Evolutionary conservation across 2,888 invertebrate species (phyloP).

Genomic region (Drosophila robusta): DNA sequence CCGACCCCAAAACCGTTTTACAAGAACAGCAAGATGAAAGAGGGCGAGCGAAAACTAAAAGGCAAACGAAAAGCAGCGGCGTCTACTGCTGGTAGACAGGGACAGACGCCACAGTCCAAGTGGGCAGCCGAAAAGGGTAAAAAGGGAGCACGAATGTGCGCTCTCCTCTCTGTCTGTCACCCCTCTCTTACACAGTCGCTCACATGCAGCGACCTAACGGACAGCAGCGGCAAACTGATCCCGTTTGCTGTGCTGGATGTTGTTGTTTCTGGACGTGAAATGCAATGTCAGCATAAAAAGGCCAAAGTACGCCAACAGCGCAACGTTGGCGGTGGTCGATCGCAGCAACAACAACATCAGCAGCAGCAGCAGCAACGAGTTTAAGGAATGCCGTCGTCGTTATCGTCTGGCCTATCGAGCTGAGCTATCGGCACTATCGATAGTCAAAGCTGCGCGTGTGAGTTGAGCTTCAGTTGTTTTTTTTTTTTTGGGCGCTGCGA

Average conservation of each 20-base stretch:
- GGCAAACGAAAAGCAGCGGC: conserved; percentile 36
- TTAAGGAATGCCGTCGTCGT: conserved; percentile 52
- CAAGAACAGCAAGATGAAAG: conserved; percentile 31
- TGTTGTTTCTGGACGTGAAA: conserved; percentile 37
- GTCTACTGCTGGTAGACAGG: conserved; percentile 29
- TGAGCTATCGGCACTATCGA: conserved; percentile 45
- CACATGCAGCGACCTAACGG: conserved; percentile 44
- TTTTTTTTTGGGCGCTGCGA: neutral
- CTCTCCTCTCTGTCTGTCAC: conserved; percentile 11
- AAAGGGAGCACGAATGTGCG: conserved; percentile 42
- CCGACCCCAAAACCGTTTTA: conserved; percentile 57
- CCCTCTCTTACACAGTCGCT: conserved; percentile 10
- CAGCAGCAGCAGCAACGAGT: conserved; percentile 26
- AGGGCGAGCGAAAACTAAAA: conserved; percentile 27
- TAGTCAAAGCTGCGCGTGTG: conserved; percentile 24
- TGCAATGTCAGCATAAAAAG: conserved; percentile 53
- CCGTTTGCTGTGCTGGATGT: conserved; percentile 51
- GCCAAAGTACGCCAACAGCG: conserved; percentile 37
- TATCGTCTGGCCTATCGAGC: conserved; percentile 44
- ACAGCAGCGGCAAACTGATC: conserved; percentile 56
- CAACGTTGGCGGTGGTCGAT: conserved; percentile 56
- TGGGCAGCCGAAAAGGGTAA: conserved; percentile 49
- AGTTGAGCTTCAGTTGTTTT: conserved; percentile 4
- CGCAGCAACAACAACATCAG: conserved; percentile 24
- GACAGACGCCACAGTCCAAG: conserved; percentile 49